A percentile compares a stretch with the other conserved stretches of the same genome.
phyloP scores from a whole-genome alignment of 2,888 invertebrate species.

The Stegana nigrithorax region DNA sequence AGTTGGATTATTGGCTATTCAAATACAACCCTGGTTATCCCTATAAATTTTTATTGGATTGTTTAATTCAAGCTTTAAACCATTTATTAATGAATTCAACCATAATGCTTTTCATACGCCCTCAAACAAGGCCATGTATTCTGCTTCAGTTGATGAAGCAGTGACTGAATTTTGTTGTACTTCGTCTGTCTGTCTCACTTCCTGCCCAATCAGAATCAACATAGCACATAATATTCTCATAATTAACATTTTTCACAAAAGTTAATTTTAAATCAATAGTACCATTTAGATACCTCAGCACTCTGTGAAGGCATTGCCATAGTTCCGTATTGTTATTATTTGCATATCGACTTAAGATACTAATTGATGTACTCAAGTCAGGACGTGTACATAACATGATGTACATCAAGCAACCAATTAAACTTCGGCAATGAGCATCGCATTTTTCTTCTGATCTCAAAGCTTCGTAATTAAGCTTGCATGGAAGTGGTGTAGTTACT shows the following conservation, averaged over 20 bases:
- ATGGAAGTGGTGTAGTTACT: conserved; percentile 37
- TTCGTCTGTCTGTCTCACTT: conserved; percentile 27
- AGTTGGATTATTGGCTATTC: conserved; percentile 8
- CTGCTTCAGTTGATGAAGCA: too few relatives aligned
- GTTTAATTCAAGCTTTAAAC: not conserved
- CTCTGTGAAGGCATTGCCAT: conserved; percentile 30
- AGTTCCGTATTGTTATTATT: too few relatives aligned
- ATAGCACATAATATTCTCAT: conserved; percentile 30
- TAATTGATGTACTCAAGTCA: too few relatives aligned
- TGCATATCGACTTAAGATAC: too few relatives aligned
- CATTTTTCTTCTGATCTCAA: conserved; percentile 34
- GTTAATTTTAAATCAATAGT: conserved; percentile 23
- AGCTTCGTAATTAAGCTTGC: conserved; percentile 2
- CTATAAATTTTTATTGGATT: not conserved
- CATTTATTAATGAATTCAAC: conserved; percentile 9
- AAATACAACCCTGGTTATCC: conserved; percentile 10
- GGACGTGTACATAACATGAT: too few relatives aligned
- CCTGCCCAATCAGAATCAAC: conserved; percentile 35
- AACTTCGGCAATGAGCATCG: not conserved
- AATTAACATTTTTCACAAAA: conserved; percentile 10
- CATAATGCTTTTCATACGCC: conserved; percentile 20
- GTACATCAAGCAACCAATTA: conserved; percentile 29
- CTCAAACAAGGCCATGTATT: not conserved
- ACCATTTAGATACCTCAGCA: conserved; percentile 30
- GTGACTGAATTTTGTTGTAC: not conserved